Evolutionary conservation across 2,888 invertebrate species (phyloP), one percentile per base, ranked within the genome.

Genomic region (Campaea margaritaria): DNA sequence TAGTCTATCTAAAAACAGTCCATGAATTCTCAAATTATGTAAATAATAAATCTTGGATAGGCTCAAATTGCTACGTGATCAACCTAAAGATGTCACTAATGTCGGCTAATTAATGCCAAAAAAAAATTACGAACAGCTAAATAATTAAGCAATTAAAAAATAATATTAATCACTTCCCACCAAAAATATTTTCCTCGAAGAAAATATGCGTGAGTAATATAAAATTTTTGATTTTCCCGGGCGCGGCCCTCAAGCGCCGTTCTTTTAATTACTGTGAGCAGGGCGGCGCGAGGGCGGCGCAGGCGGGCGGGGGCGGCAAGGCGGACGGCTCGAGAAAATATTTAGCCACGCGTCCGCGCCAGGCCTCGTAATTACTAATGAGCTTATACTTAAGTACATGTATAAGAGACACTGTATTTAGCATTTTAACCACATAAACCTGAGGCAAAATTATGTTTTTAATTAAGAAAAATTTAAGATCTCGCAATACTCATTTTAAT

Each of bases 331-430:
- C 79, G 78, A 82, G 89, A 86, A 87, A 90, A 90, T 89, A 89
- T 89, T 90, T 87, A 85, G 86, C 84, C 78, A 78, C 84, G 81
- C 85, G 88, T 87, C 89, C 83, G 79, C 75, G 68, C 76, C 89
- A 88, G 83, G 82, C 81, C 79, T 82, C 77, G 74, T 88, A 89
- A 90, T 91, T 89, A 89, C 90, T 91, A 90, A 91, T 91, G 89
- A 91, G 87, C 84, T 85, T 86, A 80, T 82, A 79, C 74, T 76
- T 76, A 78, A 74, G 72, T 69, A 73, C 66, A 72, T 71, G 65
- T 76, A 73, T 73, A 73, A 65, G 64, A 68, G 69, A 72, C 67
- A 77, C 67, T 71, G 61, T 58, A 47, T 58, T 55, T 31, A 31
- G 31, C 31, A 9, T 31, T 31, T 31, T 62, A 67, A 65, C 58